Percentiles rank a stretch among this genome's conserved stretches.
Conservation (phyloP, 2,113 vertebrate species). For the Stercorarius parasiticus region DNA sequence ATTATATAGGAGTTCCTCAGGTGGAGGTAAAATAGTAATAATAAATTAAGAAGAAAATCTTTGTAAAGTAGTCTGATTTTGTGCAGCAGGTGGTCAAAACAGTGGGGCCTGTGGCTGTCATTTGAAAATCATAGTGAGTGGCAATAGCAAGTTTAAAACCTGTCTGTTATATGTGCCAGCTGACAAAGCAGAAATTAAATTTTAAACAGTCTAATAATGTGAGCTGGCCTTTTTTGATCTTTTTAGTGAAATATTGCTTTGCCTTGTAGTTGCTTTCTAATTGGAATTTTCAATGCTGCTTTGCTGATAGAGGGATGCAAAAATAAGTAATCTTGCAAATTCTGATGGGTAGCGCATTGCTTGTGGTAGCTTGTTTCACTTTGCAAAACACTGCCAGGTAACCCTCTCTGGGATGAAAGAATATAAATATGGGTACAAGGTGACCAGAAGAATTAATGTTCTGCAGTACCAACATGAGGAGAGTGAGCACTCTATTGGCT, state of each 20-base stretch:
- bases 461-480: neutral
- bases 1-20: neutral
- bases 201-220: neutral
- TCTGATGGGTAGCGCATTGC: neutral
- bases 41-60: neutral
- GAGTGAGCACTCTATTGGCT: neutral
- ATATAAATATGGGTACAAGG: neutral
- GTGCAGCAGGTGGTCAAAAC: neutral
- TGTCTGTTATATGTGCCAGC: neutral
- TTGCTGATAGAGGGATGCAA: neutral
- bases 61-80: neutral
- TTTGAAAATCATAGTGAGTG: neutral
- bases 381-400: neutral
- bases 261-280: neutral
- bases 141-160: neutral
- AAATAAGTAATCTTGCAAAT: neutral
- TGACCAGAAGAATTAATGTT: neutral
- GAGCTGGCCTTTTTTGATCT: neutral
- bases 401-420: neutral
- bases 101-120: neutral
- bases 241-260: neutral
- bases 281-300: neutral
- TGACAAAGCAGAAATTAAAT: neutral
- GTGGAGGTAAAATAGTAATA: neutral
- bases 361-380: neutral